Evolutionary conservation across 2,113 vertebrate species (phyloP).

Genomic region (Panthera tigris): DNA sequence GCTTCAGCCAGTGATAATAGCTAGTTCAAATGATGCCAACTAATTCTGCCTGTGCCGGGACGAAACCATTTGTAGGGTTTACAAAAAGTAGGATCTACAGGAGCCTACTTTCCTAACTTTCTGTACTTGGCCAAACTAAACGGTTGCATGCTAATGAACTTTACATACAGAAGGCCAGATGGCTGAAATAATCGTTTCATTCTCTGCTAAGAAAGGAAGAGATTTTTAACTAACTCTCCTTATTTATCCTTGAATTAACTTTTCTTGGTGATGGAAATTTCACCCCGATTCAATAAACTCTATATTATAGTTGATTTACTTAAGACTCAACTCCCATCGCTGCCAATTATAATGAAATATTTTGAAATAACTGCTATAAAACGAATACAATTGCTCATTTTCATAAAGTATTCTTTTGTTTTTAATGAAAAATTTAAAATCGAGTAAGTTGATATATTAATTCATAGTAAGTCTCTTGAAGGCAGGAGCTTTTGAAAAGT

Average conservation of each 20-base stretch:
- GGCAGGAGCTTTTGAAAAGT: neutral
- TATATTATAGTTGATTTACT: neutral
- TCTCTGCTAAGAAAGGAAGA: neutral
- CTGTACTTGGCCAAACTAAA: neutral
- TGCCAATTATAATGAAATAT: neutral
- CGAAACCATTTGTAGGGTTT: neutral
- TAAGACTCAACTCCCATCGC: neutral
- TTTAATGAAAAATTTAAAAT: conserved; percentile 16
- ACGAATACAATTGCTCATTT: neutral
- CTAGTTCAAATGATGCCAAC: neutral
- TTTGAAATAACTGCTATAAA: neutral
- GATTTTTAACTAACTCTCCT: neutral
- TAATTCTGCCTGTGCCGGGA: neutral
- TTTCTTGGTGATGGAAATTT: neutral
- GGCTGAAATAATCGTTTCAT: neutral
- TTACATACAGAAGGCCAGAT: neutral
- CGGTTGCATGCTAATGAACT: neutral
- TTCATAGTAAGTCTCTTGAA: neutral
- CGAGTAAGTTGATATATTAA: neutral
- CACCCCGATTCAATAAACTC: neutral
- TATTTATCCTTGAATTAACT: neutral
- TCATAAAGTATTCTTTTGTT: neutral
- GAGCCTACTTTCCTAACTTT: neutral
- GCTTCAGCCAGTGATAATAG: neutral
- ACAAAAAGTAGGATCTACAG: neutral